These are phyloP conservation scores for Heterodera schachtii DNA, from an alignment of 1,140 invertebrate species.

Conservation along the genomic window DNA sequence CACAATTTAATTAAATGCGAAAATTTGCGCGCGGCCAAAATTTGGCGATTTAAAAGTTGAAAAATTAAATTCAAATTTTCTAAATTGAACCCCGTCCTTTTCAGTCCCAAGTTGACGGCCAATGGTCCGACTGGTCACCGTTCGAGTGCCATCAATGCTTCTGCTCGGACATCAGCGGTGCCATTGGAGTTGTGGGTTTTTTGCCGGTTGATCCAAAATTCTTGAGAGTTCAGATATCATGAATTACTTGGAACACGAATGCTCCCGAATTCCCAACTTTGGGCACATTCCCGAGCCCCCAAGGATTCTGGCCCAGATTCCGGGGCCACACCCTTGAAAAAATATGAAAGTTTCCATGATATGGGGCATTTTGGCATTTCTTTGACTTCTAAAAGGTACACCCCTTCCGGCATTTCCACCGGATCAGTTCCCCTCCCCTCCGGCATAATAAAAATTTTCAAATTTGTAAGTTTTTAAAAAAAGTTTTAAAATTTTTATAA, in stretches of 20 bases:
- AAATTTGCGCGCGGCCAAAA: background rate
- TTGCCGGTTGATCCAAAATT: background rate
- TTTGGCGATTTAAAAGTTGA: background rate
- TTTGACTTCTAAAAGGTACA: no score
- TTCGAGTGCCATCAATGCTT: conserved; percentile 51
- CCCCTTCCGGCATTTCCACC: no score
- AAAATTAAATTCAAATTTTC: background rate
- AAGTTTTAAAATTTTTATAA: no score
- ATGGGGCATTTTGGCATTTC: no score
- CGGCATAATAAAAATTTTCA: no score
- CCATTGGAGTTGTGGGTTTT: conserved; percentile 51
- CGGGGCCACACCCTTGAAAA: no score
- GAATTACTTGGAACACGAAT: no score
- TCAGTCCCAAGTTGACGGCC: conserved; percentile 49
- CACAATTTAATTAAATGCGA: background rate
- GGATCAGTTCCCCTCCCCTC: no score
- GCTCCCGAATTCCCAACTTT: background rate
- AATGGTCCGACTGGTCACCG: conserved; percentile 58
- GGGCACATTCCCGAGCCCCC: background rate
- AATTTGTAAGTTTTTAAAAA: no score
- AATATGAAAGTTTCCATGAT: no score
- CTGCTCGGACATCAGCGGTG: conserved; percentile 51
- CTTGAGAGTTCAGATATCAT: no score
- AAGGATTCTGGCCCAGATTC: no score
- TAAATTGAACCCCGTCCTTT: background rate